phyloP scores from a whole-genome alignment of 2,888 invertebrate species.

The Coelopa pilipes region DNA sequence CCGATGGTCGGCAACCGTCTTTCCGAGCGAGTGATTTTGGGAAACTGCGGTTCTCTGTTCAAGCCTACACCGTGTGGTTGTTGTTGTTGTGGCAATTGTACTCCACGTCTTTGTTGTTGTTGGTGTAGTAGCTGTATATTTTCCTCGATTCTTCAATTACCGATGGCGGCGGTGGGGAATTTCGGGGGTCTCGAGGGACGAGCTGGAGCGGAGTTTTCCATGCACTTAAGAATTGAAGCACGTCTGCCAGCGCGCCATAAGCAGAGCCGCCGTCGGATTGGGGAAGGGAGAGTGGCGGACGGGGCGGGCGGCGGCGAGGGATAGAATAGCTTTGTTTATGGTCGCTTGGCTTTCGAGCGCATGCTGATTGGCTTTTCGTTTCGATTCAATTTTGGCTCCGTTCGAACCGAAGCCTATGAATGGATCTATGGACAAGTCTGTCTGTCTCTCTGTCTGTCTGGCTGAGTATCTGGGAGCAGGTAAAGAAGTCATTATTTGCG shows the following conservation, averaged over 20 bases:
- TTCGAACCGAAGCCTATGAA: background rate
- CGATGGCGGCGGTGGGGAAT: background rate
- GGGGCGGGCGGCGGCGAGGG: no score
- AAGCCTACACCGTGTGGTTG: no score
- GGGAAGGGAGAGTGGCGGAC: no score
- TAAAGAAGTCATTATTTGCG: conserved; percentile 1
- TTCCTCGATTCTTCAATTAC: background rate
- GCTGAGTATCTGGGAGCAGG: background rate
- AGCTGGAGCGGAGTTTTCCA: background rate
- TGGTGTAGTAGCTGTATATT: no score
- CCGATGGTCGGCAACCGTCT: background rate
- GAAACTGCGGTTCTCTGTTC: background rate
- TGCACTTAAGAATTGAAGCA: conserved; percentile 3
- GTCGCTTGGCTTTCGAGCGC: conserved; percentile 33
- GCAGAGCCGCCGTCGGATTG: no score
- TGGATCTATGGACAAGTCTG: background rate
- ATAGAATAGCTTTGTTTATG: conserved; percentile 28
- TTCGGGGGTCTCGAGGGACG: background rate
- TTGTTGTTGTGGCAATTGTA: no score
- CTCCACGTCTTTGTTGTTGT: no score
- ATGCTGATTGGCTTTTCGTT: conserved; percentile 28
- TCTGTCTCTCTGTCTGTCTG: no score
- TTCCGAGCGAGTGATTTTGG: conserved; percentile 7
- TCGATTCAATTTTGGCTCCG: conserved; percentile 18
- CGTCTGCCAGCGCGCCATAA: background rate